A percentile compares a stretch with the other conserved stretches of the same genome.
Evolutionary conservation across 1,140 invertebrate genomes (phyloP).

Genomic region (Drosophila nasuta): DNA sequence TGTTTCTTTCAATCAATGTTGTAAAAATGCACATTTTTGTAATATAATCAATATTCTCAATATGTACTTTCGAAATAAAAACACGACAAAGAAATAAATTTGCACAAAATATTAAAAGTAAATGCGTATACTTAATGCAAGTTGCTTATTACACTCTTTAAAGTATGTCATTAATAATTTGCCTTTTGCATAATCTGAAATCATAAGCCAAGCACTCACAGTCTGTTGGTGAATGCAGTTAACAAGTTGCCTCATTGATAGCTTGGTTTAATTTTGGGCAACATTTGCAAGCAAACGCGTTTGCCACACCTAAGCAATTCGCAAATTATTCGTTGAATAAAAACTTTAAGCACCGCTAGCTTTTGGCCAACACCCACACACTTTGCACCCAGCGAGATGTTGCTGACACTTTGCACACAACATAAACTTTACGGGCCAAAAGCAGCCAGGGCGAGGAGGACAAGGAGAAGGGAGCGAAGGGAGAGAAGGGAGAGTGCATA

Average conservation of each 20-base stretch:
- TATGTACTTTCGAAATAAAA: too few relatives aligned
- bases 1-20: too few relatives aligned
- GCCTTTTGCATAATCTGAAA: background rate
- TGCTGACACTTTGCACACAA: constrained; percentile 47
- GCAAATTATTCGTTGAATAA: constrained; percentile 43
- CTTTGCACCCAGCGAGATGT: constrained; percentile 27
- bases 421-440: constrained; percentile 44
- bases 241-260: constrained; percentile 34
- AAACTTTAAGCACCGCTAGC: constrained; percentile 43
- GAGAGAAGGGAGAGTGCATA: background rate
- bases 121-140: too few relatives aligned
- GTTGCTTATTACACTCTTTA: too few relatives aligned
- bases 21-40: too few relatives aligned
- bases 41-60: too few relatives aligned
- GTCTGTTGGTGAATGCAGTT: constrained; percentile 13
- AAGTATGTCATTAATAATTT: too few relatives aligned
- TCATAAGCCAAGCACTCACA: background rate
- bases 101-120: too few relatives aligned
- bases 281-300: background rate
- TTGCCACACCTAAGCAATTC: constrained; percentile 33
- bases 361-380: constrained; percentile 25
- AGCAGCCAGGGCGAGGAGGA: background rate
- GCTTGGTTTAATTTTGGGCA: constrained; percentile 15
- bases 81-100: too few relatives aligned
- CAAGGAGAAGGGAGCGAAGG: constrained; percentile 1